Conservation (phyloP, 2,888 invertebrate species). For the Drosophila neoperkinsi region DNA sequence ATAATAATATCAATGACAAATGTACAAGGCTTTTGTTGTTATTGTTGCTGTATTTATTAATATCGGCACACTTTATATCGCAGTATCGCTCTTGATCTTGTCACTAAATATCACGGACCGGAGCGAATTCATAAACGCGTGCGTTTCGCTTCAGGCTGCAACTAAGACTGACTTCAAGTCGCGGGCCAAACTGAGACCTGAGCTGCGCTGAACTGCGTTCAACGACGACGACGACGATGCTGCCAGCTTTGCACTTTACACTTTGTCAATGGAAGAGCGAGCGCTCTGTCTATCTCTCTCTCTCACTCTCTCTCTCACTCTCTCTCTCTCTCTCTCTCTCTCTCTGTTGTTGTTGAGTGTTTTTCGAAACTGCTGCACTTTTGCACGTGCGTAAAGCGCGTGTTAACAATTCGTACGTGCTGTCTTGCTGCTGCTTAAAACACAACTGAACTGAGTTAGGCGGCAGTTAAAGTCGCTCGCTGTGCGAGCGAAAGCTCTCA, state of each 20-base stretch:
- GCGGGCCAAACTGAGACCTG: slow-evolving; percentile 50
- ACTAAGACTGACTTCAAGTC: slow-evolving; percentile 78
- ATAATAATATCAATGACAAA: slow-evolving; percentile 10
- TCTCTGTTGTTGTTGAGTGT: slow-evolving; percentile 14
- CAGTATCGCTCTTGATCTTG: slow-evolving; percentile 30
- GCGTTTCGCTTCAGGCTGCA: slow-evolving; percentile 79
- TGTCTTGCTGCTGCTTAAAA: slow-evolving; percentile 47
- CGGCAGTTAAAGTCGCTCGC: slow-evolving; percentile 44
- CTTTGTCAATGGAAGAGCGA: slow-evolving; percentile 59
- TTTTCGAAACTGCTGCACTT: slow-evolving; percentile 56
- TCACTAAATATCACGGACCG: slow-evolving; percentile 38
- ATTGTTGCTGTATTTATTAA: slow-evolving; percentile 5
- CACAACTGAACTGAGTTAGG: slow-evolving; percentile 57
- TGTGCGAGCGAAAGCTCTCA: slow-evolving; percentile 51
- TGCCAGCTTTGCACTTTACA: slow-evolving; percentile 82
- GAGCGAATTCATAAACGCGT: slow-evolving; percentile 67
- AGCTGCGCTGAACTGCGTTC: slow-evolving; percentile 48
- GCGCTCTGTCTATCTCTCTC: not conserved
- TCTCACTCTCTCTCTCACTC: not conserved
- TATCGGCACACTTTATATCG: slow-evolving; percentile 39
- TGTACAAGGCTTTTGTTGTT: slow-evolving; percentile 17
- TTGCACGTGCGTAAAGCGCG: slow-evolving; percentile 64
- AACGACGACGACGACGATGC: slow-evolving; percentile 27
- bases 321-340: not conserved
- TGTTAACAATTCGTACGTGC: slow-evolving; percentile 41